These are phyloP conservation scores for Oreochromis tanganicae DNA, from an alignment of 2,113 vertebrate genomes.

Conservation along the genomic window DNA sequence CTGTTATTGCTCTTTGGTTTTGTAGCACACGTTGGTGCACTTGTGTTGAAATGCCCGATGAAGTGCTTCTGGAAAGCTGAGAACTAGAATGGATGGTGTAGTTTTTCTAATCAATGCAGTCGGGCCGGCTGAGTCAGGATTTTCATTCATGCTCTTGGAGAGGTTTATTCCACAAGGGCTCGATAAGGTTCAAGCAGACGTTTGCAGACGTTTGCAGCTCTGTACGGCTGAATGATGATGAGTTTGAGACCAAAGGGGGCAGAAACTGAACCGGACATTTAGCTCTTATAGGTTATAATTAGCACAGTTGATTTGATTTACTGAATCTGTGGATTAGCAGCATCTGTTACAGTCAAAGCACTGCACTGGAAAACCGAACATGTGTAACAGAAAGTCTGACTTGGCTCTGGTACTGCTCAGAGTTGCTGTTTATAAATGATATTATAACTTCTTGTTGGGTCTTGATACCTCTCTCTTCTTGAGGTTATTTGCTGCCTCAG, in stretches of 20 bases:
- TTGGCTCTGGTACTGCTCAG: neutral
- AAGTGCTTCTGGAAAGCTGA: neutral
- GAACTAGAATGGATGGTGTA: neutral
- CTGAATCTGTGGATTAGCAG: neutral
- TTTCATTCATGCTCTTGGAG: slow-evolving; percentile 2
- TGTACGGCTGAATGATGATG: neutral
- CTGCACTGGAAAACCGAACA: neutral
- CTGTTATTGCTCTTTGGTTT: neutral
- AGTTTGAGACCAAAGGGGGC: neutral
- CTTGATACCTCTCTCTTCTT: neutral
- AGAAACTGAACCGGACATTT: neutral
- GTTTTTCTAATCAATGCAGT: neutral
- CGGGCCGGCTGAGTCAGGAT: neutral
- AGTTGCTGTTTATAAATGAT: neutral
- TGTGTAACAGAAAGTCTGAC: neutral
- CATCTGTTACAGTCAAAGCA: neutral
- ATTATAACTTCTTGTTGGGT: neutral
- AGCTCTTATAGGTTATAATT: neutral
- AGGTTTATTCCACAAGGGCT: neutral
- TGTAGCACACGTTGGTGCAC: neutral
- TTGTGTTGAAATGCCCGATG: neutral
- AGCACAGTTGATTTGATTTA: neutral
- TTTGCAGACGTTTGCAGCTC: neutral
- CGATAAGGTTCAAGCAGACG: neutral
- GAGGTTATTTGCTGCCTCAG: slow-evolving; percentile 19